Base-by-base conservation (phyloP, 2,113 vertebrate species). In the Callopanchax toddi region DNA sequence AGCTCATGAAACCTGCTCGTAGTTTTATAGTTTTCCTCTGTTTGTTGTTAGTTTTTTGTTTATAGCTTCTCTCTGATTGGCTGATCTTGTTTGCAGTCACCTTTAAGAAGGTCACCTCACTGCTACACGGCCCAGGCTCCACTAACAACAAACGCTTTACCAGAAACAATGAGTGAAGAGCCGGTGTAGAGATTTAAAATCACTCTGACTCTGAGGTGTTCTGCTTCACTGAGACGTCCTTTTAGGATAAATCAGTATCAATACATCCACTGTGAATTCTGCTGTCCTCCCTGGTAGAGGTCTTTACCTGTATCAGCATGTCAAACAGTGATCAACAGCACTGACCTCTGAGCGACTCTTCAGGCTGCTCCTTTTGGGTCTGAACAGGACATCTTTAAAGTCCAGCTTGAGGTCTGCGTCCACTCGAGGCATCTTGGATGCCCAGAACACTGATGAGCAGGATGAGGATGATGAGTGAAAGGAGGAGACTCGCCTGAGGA, bases 291-390 rank as follows among this genome's bases (percentile, higher is more conserved):
- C n/a, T n/a, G n/a, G n/a, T n/a, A n/a, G n/a, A n/a, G n/a, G n/a
- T n/a, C n/a, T n/a, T n/a, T n/a, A n/a, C n/a, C n/a, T n/a, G n/a
- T 8, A 32, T 32, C 29, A 32, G 5, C 26, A 26, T 26, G 3
- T 4, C 26, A 3, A 26, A 26, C 3, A 6, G 13, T 26, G 53
- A 63, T 39, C 17, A 25, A 71, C 18, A 26, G 39, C 64, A 88
- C 91, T 79, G 34, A 98, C 97, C 97, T 98, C 96, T 29, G 97
- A 93, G 89, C 97, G 91, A 88, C 97, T 98, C 91, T 93, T 95
- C 61, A 99, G 94, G 90, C 97, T 98, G 94, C 97, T 99, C 80
- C 97, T 91, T 74, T 99, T 99, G 63, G 97, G 97, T 90, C 96
- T 93, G 76, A 99, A 92, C 70, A 99, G 92, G 78, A 99, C 97